Evolutionary conservation across 1,140 invertebrate species (phyloP).

Genomic region (Aricia agestis): DNA sequence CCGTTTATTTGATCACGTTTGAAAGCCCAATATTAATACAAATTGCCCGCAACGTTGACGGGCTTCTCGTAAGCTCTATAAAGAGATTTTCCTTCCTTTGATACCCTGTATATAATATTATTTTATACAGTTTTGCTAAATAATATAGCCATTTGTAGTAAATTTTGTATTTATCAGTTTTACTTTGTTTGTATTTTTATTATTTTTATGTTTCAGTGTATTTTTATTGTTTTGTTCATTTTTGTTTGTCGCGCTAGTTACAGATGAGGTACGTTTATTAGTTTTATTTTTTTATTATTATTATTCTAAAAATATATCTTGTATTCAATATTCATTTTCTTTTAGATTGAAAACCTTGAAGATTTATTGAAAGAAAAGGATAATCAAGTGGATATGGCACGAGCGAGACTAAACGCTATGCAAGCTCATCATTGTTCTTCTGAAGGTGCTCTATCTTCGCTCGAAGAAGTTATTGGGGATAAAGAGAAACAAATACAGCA

Average conservation of each 20-base stretch:
- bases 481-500: slow-evolving; percentile 98
- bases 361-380: slow-evolving; percentile 98
- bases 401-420: slow-evolving; percentile 91
- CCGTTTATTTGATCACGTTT: slow-evolving; percentile 13
- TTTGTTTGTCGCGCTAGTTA: background rate
- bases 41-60: background rate
- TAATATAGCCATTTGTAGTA: background rate
- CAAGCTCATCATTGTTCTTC: slow-evolving; percentile 95
- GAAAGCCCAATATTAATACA: slow-evolving; percentile 2
- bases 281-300: background rate
- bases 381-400: slow-evolving; percentile 96
- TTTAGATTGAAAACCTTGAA: slow-evolving; percentile 97
- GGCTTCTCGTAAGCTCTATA: background rate
- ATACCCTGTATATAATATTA: background rate
- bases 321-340: slow-evolving; percentile 20
- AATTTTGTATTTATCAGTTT: slow-evolving; percentile 15
- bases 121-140: background rate
- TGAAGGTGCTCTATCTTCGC: slow-evolving; percentile 91
- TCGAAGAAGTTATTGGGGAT: slow-evolving; percentile 97
- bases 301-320: background rate
- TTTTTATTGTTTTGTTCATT: slow-evolving; percentile 10
- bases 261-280: background rate
- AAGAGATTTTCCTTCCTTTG: background rate
- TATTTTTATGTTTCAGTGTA: slow-evolving; percentile 10
- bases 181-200: slow-evolving; percentile 13